A percentile compares a stretch with the other conserved stretches of the same genome.
phyloP scores from a whole-genome alignment of 2,113 vertebrate species.

The Synchiropus splendidus region DNA sequence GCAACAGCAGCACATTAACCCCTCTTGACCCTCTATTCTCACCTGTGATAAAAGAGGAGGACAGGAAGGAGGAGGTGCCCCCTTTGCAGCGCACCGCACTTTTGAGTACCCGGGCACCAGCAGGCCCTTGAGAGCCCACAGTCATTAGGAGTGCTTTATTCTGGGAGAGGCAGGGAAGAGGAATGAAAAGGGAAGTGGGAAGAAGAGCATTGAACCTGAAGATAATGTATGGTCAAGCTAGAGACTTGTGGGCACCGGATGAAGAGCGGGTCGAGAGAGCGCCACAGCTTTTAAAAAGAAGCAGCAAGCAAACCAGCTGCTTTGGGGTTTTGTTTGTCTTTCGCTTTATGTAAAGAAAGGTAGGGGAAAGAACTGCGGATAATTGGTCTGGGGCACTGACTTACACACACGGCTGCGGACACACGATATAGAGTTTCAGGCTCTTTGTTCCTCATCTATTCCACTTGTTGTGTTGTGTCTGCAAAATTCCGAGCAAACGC shows the following conservation, averaged over 20 bases:
- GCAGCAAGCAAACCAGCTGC: constrained; percentile 51
- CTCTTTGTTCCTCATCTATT: constrained; percentile 40
- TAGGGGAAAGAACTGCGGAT: constrained; percentile 37
- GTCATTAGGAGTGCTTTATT: constrained; percentile 78
- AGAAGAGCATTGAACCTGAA: constrained; percentile 48
- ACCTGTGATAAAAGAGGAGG: constrained; percentile 71
- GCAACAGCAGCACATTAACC: constrained; percentile 66
- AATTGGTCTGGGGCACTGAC: constrained; percentile 56
- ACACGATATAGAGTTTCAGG: constrained; percentile 41
- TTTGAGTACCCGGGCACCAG: constrained; percentile 70
- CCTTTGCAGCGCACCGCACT: constrained; percentile 42
- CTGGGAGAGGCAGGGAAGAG: constrained; percentile 47
- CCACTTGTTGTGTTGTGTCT: constrained; percentile 22
- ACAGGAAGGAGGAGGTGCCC: constrained; percentile 57
- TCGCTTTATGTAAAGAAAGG: constrained; percentile 46
- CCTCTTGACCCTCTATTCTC: constrained; percentile 68
- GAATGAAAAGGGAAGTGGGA: constrained; percentile 36
- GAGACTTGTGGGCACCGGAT: constrained; percentile 49
- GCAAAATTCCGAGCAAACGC: too few species aligned
- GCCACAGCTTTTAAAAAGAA: constrained; percentile 40
- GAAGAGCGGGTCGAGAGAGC: constrained; percentile 49
- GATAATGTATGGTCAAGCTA: constrained; percentile 58
- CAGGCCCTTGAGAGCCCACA: constrained; percentile 64
- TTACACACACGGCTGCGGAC: constrained; percentile 47
- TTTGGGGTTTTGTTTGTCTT: constrained; percentile 56